Conservation (phyloP, 2,888 invertebrate genomes). For the Drosophila putrida region DNA sequence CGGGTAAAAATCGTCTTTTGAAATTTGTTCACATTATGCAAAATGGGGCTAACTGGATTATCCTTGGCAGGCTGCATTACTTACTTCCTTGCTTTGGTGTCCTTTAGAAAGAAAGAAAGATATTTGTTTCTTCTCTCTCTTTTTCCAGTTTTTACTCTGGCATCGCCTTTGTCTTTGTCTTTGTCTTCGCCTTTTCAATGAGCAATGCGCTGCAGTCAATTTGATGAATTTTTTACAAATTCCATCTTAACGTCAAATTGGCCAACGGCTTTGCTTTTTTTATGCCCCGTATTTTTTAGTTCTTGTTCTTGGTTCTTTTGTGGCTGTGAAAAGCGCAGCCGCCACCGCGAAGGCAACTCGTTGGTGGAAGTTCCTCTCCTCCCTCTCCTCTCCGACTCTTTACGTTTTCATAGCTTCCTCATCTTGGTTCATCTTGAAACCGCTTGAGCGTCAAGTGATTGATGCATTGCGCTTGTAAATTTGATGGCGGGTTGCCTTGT, state of each 20-base stretch:
- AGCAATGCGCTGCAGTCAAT: conserved; percentile 71
- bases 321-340: conserved; percentile 63
- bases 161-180: conserved; percentile 21
- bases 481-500: conserved; percentile 66
- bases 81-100: conserved; percentile 8
- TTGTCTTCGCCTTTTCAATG: conserved; percentile 59
- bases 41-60: conserved; percentile 67
- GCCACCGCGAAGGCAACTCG: conserved; percentile 33
- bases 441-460: conserved; percentile 71
- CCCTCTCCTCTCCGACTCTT: neutral
- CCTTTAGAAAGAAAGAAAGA: conserved; percentile 7
- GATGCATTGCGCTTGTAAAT: conserved; percentile 80
- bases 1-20: conserved; percentile 31
- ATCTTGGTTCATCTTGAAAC: conserved; percentile 52
- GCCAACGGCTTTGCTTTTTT: conserved; percentile 47
- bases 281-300: no score
- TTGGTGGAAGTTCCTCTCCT: neutral
- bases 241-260: conserved; percentile 79
- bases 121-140: neutral
- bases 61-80: conserved; percentile 27
- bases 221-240: conserved; percentile 79
- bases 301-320: conserved; percentile 24
- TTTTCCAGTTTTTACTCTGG: neutral
- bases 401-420: neutral
- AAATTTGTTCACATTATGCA: conserved; percentile 68